phyloP scores from a whole-genome alignment of 1,140 invertebrate genomes.

The Zaprionus ornatus region DNA sequence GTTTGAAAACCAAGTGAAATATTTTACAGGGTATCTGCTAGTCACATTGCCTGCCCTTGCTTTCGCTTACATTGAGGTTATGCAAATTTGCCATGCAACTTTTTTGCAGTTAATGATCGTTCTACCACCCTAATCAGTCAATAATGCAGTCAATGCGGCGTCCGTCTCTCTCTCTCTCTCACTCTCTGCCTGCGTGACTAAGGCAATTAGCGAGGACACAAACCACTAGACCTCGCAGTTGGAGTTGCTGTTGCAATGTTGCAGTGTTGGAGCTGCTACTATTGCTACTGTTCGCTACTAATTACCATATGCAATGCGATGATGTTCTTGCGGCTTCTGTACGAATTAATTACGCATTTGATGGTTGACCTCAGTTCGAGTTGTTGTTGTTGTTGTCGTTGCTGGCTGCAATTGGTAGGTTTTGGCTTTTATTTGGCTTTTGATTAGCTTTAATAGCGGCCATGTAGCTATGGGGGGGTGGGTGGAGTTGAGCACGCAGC shows the following conservation, averaged over 20 bases:
- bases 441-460: conserved; percentile 78
- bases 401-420: conserved; percentile 42
- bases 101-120: conserved; percentile 19
- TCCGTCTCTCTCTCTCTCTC: neutral
- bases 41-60: neutral
- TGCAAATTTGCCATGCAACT: conserved; percentile 1
- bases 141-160: neutral
- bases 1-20: too few relatives aligned
- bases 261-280: neutral
- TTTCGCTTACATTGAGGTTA: neutral
- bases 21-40: neutral
- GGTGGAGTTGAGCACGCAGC: conserved; percentile 14
- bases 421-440: conserved; percentile 70
- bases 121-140: conserved; percentile 21
- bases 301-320: conserved; percentile 39
- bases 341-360: conserved; percentile 77
- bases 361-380: conserved; percentile 28
- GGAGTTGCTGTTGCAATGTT: neutral
- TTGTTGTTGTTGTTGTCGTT: conserved; percentile 19
- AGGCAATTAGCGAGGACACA: conserved; percentile 48
- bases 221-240: conserved; percentile 4
- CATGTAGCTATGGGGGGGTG: conserved; percentile 33
- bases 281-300: conserved; percentile 15
- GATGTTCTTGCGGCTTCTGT: conserved; percentile 58
- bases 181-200: conserved; percentile 33